Percentiles rank a stretch among this genome's conserved stretches.
Conservation (phyloP, 1,140 invertebrate genomes). For the Trichonephila clavipes region DNA sequence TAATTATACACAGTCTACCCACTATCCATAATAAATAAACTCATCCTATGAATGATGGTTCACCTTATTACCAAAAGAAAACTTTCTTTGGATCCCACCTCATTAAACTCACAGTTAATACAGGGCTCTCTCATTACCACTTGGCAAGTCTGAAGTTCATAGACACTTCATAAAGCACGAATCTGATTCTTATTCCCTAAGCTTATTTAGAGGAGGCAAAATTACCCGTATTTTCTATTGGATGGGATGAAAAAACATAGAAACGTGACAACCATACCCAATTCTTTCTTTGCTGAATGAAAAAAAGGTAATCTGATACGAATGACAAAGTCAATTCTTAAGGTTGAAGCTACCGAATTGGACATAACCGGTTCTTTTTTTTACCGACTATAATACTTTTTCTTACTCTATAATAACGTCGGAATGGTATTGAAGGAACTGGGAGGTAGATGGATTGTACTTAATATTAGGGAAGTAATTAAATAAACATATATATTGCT, state of each 20-base stretch:
- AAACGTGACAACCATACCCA: constrained; percentile 4
- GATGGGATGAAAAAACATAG: constrained; percentile 35
- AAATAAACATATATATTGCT: not conserved
- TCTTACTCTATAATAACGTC: not conserved
- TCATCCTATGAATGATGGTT: not conserved
- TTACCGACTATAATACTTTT: not conserved
- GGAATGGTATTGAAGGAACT: too few species aligned
- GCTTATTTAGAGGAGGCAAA: constrained; percentile 4
- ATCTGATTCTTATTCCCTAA: constrained; percentile 41
- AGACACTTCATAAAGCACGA: constrained; percentile 53
- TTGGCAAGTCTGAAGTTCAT: constrained; percentile 31
- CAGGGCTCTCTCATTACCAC: constrained; percentile 41
- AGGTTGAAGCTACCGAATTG: constrained; percentile 1
- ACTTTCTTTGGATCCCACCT: not conserved
- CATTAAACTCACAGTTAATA: constrained; percentile 10
- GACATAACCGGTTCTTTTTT: not conserved
- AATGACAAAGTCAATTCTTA: not conserved
- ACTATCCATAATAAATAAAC: not conserved
- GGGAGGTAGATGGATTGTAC: not conserved
- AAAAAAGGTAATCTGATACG: not conserved
- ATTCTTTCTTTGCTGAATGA: not conserved
- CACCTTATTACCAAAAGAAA: constrained; percentile 8
- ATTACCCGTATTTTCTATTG: constrained; percentile 28
- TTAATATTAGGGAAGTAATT: not conserved
- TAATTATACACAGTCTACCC: not conserved